Percentiles rank a stretch among this genome's conserved stretches.
Conservation (phyloP, 2,113 vertebrate genomes). For the Alosa alosa region DNA sequence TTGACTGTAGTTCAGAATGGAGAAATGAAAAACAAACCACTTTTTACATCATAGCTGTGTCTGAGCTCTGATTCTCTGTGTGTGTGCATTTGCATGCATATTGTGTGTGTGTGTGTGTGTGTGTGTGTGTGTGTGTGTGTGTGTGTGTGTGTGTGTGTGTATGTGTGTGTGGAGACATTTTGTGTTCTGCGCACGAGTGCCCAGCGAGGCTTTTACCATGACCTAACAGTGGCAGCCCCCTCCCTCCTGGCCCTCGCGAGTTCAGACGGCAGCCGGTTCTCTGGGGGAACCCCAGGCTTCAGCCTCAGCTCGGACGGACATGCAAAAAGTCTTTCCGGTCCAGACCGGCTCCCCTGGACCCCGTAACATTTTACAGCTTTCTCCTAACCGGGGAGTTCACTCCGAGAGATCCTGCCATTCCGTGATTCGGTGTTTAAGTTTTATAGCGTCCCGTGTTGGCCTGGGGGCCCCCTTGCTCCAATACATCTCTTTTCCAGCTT, state of each 20-base stretch:
- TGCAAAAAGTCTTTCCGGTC: conserved; percentile 51
- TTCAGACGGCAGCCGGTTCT: not conserved
- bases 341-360: conserved; percentile 59
- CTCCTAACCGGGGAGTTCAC: conserved; percentile 60
- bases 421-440: conserved; percentile 57
- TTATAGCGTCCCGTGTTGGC: conserved; percentile 59
- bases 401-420: conserved; percentile 56
- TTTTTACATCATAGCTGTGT: not conserved
- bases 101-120: not conserved
- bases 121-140: too few species aligned
- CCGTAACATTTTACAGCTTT: conserved; percentile 61
- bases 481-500: conserved; percentile 5
- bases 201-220: not conserved
- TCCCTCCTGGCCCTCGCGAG: not conserved
- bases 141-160: not conserved
- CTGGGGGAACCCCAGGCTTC: not conserved
- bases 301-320: conserved; percentile 33
- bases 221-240: not conserved
- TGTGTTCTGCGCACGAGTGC: not conserved
- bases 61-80: not conserved
- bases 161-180: not conserved
- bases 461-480: conserved; percentile 40
- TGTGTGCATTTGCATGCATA: not conserved
- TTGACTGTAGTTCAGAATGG: not conserved
- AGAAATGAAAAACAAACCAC: not conserved